phyloP scores from a whole-genome alignment of 2,888 invertebrate genomes.

The Abscondita cerata region DNA sequence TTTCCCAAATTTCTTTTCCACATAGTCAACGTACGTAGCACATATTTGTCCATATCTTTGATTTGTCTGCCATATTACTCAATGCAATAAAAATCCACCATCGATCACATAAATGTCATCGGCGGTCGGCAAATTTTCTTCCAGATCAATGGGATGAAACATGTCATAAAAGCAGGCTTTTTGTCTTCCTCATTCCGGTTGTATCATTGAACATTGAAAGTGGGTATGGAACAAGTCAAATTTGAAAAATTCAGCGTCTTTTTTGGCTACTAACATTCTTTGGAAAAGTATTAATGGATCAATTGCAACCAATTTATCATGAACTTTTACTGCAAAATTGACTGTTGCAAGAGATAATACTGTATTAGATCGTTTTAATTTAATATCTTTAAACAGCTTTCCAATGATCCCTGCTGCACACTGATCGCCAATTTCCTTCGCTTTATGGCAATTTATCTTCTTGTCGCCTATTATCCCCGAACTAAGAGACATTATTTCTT shows the following conservation, averaged over 20 bases:
- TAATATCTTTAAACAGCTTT: constrained; percentile 42
- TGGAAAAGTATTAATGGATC: constrained; percentile 40
- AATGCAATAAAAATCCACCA: constrained; percentile 23
- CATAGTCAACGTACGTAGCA: constrained; percentile 12
- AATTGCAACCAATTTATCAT: constrained; percentile 44
- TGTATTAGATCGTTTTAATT: constrained; percentile 49
- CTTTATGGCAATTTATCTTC: too few species aligned
- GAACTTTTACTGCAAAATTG: constrained; percentile 46
- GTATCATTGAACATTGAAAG: too few species aligned
- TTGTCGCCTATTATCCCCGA: not conserved
- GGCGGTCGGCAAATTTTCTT: constrained; percentile 34
- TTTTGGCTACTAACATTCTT: constrained; percentile 35
- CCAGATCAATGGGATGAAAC: constrained; percentile 10
- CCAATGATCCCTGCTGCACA: too few species aligned
- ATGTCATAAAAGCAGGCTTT: constrained; percentile 15
- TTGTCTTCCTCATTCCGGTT: too few species aligned
- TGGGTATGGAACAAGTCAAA: constrained; percentile 1
- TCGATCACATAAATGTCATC: constrained; percentile 28
- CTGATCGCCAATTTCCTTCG: too few species aligned
- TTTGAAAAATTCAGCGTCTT: not conserved
- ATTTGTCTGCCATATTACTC: constrained; percentile 17
- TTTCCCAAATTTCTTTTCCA: not conserved
- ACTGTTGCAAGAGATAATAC: constrained; percentile 48
- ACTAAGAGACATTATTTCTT: constrained; percentile 1
- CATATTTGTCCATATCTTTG: constrained; percentile 35